Conservation (phyloP, 2,888 invertebrate species). For the Aproaerema taeniolella region DNA sequence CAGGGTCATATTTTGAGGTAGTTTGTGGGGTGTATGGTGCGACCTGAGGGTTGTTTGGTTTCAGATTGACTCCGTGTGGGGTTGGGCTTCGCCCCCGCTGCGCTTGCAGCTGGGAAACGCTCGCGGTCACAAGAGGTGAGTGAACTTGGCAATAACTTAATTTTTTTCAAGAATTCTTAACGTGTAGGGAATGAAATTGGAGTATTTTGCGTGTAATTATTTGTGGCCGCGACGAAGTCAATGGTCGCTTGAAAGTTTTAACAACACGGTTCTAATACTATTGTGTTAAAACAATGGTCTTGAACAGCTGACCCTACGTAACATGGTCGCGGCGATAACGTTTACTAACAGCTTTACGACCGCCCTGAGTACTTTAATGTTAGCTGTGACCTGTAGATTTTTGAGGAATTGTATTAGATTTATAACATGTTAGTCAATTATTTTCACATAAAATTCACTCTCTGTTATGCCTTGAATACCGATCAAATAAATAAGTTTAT, state of each 20-base stretch:
- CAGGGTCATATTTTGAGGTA: conserved; percentile 31
- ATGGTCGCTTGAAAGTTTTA: conserved; percentile 2
- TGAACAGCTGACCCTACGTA: conserved; percentile 3
- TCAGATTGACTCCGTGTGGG: conserved; percentile 96
- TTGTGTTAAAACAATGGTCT: conserved; percentile 9
- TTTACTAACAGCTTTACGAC: neutral
- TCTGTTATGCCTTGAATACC: no score
- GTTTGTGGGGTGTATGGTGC: conserved; percentile 21
- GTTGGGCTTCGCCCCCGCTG: conserved; percentile 94
- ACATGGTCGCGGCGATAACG: conserved; percentile 3
- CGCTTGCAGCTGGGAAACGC: conserved; percentile 85
- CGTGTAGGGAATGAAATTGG: neutral
- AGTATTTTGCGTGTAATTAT: conserved; percentile 2
- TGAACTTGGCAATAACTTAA: conserved; percentile 31
- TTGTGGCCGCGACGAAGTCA: conserved; percentile 2
- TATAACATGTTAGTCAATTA: no score
- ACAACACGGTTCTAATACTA: neutral
- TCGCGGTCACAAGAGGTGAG: conserved; percentile 71
- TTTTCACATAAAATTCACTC: no score
- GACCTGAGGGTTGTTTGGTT: conserved; percentile 49
- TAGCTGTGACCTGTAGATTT: no score
- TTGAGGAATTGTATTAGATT: no score
- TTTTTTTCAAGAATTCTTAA: conserved; percentile 5
- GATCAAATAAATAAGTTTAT: no score
- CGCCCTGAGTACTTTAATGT: no score